Percentiles rank a stretch among this genome's conserved stretches.
These are phyloP conservation scores for Bombus picipes DNA, from an alignment of 1,140 invertebrate genomes.

Conservation along the genomic window DNA sequence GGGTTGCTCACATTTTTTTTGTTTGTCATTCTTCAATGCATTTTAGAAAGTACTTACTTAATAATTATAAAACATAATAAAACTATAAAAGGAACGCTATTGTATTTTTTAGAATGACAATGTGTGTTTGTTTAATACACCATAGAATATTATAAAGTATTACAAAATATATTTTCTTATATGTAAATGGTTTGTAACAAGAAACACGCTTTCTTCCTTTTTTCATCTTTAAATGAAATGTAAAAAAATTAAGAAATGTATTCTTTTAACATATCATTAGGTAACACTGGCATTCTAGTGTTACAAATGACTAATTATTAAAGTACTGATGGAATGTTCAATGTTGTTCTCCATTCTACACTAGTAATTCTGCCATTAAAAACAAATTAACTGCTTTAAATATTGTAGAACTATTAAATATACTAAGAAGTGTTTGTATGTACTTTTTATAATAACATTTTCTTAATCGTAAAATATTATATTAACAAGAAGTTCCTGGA, in stretches of 20 bases:
- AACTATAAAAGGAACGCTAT: background rate
- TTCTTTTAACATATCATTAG: background rate
- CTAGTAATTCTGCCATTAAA: background rate
- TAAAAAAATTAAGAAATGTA: constrained; percentile 1
- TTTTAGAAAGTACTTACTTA: background rate
- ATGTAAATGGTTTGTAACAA: background rate
- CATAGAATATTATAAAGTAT: constrained; percentile 22
- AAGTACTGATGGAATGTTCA: constrained; percentile 3
- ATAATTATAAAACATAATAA: constrained; percentile 14
- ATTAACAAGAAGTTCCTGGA: constrained; percentile 7
- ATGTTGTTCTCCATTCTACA: background rate
- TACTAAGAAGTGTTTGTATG: background rate
- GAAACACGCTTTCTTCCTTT: background rate
- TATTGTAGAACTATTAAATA: constrained; percentile 8
- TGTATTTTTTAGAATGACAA: constrained; percentile 16
- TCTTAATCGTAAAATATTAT: background rate
- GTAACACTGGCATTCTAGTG: background rate
- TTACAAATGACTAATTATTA: constrained; percentile 1
- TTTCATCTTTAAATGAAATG: constrained; percentile 12
- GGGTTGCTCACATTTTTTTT: background rate
- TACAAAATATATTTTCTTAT: background rate
- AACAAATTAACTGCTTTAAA: constrained; percentile 1
- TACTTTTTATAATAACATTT: constrained; percentile 9
- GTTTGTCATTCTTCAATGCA: background rate
- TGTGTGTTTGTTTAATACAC: background rate